Percentiles rank a stretch among this genome's conserved stretches.
These are phyloP conservation scores for Romanomermis culicivorax DNA, from an alignment of 2,888 invertebrate genomes.

Conservation along the genomic window DNA sequence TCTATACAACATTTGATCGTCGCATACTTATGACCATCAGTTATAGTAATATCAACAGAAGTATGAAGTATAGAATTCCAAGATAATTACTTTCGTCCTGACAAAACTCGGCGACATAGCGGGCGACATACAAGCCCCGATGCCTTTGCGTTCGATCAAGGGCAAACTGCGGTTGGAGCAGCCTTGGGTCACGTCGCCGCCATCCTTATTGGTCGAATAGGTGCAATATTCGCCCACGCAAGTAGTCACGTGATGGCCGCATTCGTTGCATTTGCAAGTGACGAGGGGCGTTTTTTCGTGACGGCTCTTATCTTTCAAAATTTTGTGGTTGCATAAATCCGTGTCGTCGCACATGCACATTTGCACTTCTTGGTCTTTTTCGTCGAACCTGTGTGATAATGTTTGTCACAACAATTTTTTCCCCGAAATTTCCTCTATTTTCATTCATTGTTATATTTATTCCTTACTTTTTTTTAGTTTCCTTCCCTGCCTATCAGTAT, in stretches of 20 bases:
- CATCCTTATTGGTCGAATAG: not conserved
- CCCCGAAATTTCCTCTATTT: too few species aligned
- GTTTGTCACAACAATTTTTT: too few species aligned
- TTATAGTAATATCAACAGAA: too few species aligned
- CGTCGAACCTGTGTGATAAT: too few species aligned
- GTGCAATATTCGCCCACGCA: constrained; percentile 4
- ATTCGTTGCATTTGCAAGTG: not conserved
- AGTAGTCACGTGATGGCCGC: not conserved
- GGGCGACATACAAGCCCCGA: not conserved
- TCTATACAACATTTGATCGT: too few species aligned
- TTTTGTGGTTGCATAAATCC: not conserved
- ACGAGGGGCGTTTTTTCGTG: not conserved
- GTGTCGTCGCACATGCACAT: not conserved
- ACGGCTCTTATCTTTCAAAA: not conserved
- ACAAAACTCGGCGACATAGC: not conserved
- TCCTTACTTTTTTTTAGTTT: too few species aligned
- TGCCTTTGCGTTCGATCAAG: not conserved
- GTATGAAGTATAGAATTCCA: too few species aligned
- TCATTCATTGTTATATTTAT: too few species aligned
- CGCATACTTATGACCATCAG: too few species aligned
- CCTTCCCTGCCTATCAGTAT: too few species aligned
- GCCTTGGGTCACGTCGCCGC: not conserved
- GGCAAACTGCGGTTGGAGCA: constrained; percentile 2
- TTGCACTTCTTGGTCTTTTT: not conserved
- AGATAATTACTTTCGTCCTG: not conserved